phyloP scores from a whole-genome alignment of 2,113 vertebrate species.

The Psittacara wagleri region DNA sequence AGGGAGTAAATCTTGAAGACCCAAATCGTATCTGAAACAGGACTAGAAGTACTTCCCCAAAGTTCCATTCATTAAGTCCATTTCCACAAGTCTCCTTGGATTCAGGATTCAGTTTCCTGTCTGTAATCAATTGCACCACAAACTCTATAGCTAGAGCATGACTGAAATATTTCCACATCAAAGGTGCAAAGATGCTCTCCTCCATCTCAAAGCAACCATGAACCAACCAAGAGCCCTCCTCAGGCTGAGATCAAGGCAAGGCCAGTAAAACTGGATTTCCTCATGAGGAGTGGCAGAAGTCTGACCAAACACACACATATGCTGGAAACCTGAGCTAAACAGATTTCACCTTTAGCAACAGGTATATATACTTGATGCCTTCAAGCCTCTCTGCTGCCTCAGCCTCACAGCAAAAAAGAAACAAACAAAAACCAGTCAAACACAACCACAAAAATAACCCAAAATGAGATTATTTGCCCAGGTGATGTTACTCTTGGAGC shows the following conservation, averaged over 20 bases:
- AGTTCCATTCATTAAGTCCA: neutral
- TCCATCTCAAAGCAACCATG: neutral
- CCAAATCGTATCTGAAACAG: neutral
- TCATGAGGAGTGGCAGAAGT: neutral
- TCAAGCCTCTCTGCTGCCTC: neutral
- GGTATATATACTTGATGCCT: neutral
- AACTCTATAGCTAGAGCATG: neutral
- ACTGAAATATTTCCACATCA: neutral
- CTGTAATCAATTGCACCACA: neutral
- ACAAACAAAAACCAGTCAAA: neutral
- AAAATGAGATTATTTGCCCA: neutral
- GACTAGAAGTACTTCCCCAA: neutral
- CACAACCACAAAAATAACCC: neutral
- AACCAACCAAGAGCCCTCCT: neutral
- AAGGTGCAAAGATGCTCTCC: neutral
- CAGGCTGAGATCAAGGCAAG: neutral
- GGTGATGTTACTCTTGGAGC: neutral
- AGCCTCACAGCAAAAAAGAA: neutral
- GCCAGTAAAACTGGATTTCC: neutral
- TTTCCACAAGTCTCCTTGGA: neutral
- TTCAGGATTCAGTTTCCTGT: neutral
- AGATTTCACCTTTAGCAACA: neutral
- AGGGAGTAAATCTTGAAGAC: neutral
- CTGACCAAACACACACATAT: neutral
- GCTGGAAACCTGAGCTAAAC: neutral